Evolutionary conservation across 2,888 invertebrate species (phyloP), one percentile per base, ranked within the genome.

Genomic region (Tipula unca): DNA sequence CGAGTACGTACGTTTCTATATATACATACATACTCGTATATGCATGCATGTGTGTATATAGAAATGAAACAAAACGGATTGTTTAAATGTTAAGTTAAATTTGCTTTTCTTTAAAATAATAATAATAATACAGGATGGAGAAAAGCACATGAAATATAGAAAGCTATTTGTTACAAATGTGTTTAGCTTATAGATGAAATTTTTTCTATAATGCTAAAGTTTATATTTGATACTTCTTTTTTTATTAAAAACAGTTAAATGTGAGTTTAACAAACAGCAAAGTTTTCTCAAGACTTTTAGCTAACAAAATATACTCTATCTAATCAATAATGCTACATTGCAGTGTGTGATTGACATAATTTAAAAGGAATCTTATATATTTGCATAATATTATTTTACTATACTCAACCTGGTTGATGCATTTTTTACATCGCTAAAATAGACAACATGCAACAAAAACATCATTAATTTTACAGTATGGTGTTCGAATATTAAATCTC

Each of bases 81-180:
- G 69, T 69, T 69, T 69, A 69, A 69, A 69, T 69, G 69, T 69
- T 69, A 69, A 69, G 69, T 25, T 69, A 69, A 69, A 69, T 69
- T 69, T 69, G 69, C 69, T 69, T 69, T 69, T 69, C 69, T 69
- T 69, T 3, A 48, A 48, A 48, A 48, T 17, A 48, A 48, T 17
- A 48, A 17, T n/a, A 48, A 48, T 48, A n/a, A 69, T 69, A 69
- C 69, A 25, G 69, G 25, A 69, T 69, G 69, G 69, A 10, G 25
- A 20, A 69, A 69, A 69, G 25, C 25, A 69, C 69, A 25, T 25
- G 69, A 69, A 25, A 20, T 69, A 69, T 69, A 69, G 69, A 69
- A 69, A 69, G 69, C 69, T 69, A 69, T 69, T 69, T 69, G 25
- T 69, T 20, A 54, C 48, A 54, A 54, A 54, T 54, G 48, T 54